A percentile compares a stretch with the other conserved stretches of the same genome.
These are phyloP conservation scores for Eugnorisma glareosa DNA, from an alignment of 2,888 invertebrate genomes.

Conservation along the genomic window DNA sequence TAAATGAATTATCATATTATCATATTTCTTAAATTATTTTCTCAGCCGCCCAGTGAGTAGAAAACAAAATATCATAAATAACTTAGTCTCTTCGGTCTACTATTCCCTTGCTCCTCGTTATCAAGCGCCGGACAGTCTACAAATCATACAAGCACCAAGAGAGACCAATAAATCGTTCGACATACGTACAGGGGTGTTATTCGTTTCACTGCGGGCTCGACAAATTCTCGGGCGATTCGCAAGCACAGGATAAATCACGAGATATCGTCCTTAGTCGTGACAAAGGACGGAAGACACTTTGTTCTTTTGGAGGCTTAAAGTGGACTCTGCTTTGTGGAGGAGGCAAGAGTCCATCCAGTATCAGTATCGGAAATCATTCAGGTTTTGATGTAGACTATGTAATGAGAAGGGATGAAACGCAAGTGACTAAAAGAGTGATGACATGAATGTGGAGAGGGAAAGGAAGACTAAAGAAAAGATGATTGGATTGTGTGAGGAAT, in stretches of 20 bases:
- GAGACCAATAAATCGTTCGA: slow-evolving; percentile 80
- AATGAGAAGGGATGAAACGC: too few species aligned
- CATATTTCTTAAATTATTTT: neutral
- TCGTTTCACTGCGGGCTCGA: slow-evolving; percentile 80
- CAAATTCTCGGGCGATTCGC: slow-evolving; percentile 80
- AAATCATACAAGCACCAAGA: slow-evolving; percentile 77
- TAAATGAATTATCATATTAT: neutral
- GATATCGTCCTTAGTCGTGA: slow-evolving; percentile 74
- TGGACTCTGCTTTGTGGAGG: slow-evolving; percentile 33
- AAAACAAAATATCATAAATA: slow-evolving; percentile 58
- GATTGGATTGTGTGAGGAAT: too few species aligned
- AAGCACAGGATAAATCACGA: slow-evolving; percentile 78
- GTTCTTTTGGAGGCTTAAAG: slow-evolving; percentile 40
- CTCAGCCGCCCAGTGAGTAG: slow-evolving; percentile 9
- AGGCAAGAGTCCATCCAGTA: neutral
- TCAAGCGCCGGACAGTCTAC: slow-evolving; percentile 70
- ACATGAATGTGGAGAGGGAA: too few species aligned
- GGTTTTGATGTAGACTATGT: too few species aligned
- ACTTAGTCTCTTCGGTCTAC: slow-evolving; percentile 38
- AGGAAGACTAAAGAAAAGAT: too few species aligned
- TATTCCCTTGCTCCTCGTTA: slow-evolving; percentile 67
- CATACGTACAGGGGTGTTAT: slow-evolving; percentile 77
- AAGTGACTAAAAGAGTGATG: too few species aligned
- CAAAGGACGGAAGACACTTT: slow-evolving; percentile 61
- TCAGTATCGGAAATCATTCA: neutral